A percentile compares a stretch with the other conserved stretches of the same genome.
Evolutionary conservation across 2,113 vertebrate genomes (phyloP).

Genomic region (Melanerpes formicivorus): DNA sequence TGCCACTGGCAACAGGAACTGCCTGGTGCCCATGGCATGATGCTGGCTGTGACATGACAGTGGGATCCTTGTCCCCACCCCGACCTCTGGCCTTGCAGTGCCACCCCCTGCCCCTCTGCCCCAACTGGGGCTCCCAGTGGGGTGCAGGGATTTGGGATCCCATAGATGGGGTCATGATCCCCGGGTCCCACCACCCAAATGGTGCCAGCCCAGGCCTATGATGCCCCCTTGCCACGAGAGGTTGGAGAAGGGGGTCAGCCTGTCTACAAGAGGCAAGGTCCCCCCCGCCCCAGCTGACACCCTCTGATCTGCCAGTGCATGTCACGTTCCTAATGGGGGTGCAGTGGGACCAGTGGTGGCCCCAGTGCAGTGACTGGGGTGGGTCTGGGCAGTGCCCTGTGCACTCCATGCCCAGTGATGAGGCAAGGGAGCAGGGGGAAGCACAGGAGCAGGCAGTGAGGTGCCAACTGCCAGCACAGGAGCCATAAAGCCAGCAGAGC

Average conservation of each 20-base stretch:
- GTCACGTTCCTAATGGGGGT: accelerated
- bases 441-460: not conserved
- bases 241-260: not conserved
- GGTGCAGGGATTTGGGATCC: not conserved
- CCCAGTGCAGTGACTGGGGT: not conserved
- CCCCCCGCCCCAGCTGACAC: not conserved
- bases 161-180: not conserved
- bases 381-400: not conserved
- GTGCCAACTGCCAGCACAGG: not conserved
- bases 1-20: not conserved
- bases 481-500: constrained; percentile 52
- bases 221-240: not conserved
- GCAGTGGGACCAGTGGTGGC: accelerated
- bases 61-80: not conserved
- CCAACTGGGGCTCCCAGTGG: not conserved
- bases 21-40: not conserved
- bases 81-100: not conserved
- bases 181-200: not conserved
- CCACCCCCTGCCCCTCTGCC: no score
- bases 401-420: not conserved
- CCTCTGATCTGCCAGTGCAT: not conserved
- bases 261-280: not conserved
- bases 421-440: not conserved
- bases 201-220: accelerated
- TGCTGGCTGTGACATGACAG: not conserved